These are phyloP conservation scores for Mystacornis crossleyi DNA, from an alignment of 2,113 vertebrate species.

Conservation along the genomic window DNA sequence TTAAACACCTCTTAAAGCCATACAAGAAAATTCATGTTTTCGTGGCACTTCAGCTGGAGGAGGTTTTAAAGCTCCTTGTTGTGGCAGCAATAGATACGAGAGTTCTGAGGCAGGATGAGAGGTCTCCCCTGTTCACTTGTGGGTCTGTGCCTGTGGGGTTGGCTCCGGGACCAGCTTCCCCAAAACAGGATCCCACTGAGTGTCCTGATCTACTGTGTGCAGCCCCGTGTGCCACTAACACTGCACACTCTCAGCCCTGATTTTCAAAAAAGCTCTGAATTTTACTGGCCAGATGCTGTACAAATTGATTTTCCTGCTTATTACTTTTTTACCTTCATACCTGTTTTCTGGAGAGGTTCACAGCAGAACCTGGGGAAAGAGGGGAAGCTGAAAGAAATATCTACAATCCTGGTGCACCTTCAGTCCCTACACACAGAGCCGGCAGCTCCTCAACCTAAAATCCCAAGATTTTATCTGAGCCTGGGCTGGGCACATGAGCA, in stretches of 20 bases:
- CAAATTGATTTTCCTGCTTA: neutral
- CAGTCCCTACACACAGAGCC: neutral
- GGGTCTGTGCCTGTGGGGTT: neutral
- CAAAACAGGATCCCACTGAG: rapidly evolving
- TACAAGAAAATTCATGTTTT: neutral
- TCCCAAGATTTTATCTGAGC: neutral
- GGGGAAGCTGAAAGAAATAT: neutral
- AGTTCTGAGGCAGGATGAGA: neutral
- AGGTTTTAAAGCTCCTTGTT: neutral
- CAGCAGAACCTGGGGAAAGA: neutral
- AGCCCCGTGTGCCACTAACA: neutral
- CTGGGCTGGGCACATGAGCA: rapidly evolving
- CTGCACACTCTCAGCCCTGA: neutral
- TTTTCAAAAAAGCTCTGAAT: neutral
- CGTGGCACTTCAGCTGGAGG: neutral
- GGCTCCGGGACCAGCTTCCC: neutral
- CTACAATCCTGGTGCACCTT: rapidly evolving
- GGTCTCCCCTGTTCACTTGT: neutral
- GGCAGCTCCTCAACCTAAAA: neutral
- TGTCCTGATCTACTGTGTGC: rapidly evolving
- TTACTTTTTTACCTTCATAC: neutral
- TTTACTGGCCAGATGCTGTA: neutral
- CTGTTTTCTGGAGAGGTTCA: neutral
- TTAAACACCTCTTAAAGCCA: constrained; percentile 3
- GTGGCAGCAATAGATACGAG: neutral